Base-by-base conservation (phyloP, 2,888 invertebrate species). In the Yponomeuta evonymella region DNA sequence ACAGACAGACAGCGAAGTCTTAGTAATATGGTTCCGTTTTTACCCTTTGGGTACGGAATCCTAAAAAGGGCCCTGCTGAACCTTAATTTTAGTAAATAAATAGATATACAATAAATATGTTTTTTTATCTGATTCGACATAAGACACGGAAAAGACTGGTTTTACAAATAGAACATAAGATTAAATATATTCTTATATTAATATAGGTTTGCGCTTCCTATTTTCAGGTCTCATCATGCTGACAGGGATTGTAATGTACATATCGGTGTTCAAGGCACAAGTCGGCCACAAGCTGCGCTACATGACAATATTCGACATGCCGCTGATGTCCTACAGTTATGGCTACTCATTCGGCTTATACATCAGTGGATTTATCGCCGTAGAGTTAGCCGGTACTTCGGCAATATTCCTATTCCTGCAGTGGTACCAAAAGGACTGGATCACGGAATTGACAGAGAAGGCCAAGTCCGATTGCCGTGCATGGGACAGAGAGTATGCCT, bases 191-290 rank as follows among this genome's bases (percentile, higher is more conserved):
- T 23, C 23, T 23, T 43, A 8, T 43, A 43, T 5, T 8, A 43
- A 43, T 5, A 58, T 1, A 15, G 51, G 51, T 58, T 43, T 43
- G 15, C 1, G 15, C 23, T 64, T 68, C 48, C 73, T 75, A 75
- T 67, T 93, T 93, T 70, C 92, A 97, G 98, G 97, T 84, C 93
- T 98, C 75, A 93, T 97, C 76, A 97, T 98, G 96, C 94, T 98
- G 78, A 96, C 97, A 77, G 98, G 97, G 69, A 94, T 98, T 85
- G 97, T 98, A 81, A 97, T 97, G 94, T 98, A 97, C 94, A 97
- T 98, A 92, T 97, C 97, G 72, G 95, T 97, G 80, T 96, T 98
- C 85, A 98, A 98, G 88, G 96, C 97, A 11, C 97, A 98, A 94
- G 94, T 98, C 67, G 97, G 97, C 67, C 95, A 96, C 80, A 98